Evolutionary conservation across 2,113 vertebrate species (phyloP), one percentile per base, ranked within the genome.

Genomic region (Dromaius novaehollandiae): DNA sequence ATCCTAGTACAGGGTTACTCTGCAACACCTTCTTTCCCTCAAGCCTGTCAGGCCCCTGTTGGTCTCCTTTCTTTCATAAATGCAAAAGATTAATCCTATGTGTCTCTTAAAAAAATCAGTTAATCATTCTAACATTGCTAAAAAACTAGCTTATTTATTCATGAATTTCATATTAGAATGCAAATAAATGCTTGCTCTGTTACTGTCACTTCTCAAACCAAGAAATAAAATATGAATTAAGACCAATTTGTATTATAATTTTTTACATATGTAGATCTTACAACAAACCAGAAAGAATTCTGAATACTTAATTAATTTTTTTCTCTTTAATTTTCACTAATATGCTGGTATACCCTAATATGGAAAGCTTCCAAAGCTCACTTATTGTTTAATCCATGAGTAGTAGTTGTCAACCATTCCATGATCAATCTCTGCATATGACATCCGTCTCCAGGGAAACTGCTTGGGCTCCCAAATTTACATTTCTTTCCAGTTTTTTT

Each of bases 141-240:
- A 65, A 93, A 56, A 4, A 60, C n/a, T 34, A 46, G 7, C 16
- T 61, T 73, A 55, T n/a, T 68, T 91, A 51, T 66, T 68, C 0
- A 42, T 9, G 1, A 80, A 56, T 81, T 94, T 85, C 22, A 36
- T 25, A 50, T 40, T 66, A 78, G 9, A 38, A 63, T n/a, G 22
- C 50, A 78, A 86, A n/a, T 8, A 61, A 90, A 83, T 40, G 73
- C 21, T 86, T 73, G 3, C 13, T 82, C 9, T 21, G 83, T 83
- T 50, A 86, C 7, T 22, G 32, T 17, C 53, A 61, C 28, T 74
- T 90, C 46, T 77, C 50, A 77, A 86, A 80, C 60, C 4, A 25
- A 91, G 64, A 86, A 83, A 61, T 20, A 78, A 84, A 91, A 60
- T 17, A 26, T 30, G 87, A 82, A 84, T 55, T 12, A 82, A 76